Base-by-base conservation (phyloP, 30 jellyfish, hydroid and myxozoan genomes). In the Catostylus mosaicus region DNA sequence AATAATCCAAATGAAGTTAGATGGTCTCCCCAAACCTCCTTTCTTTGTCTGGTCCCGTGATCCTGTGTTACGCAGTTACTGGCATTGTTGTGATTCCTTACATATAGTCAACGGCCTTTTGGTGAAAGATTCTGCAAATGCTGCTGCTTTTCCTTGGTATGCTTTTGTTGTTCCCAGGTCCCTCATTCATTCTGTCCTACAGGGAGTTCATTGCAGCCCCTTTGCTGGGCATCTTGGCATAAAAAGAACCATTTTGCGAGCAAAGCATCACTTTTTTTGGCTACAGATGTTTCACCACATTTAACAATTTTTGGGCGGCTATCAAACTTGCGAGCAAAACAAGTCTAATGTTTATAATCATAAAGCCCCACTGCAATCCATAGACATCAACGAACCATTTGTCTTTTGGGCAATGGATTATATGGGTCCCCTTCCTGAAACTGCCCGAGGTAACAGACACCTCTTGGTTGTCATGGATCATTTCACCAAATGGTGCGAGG, bases 361-460 rank as follows among this genome's bases (percentile, higher is more conserved):
- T 8, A 33, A 69, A 54, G 92, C 86, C 12, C 77, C 92, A 20
- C 18, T 74, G 50, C 43, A 60, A 67, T 63, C 78, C 10, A 31
- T 34, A 7, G n/a, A n/a, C n/a, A 61, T 60, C 43, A 74, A 35
- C 23, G 92, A 74, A 29, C 83, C 78, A 14, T 74, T 74, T 30
- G 77, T 82, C n/a, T 52, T 60, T 31, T 38, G 85, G 78, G 87
- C 92, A 19, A 46, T 82, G 60, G 92, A 82, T 56, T 77, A 70
- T 61, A 67, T 56, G 67, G 92, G 86, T 12, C 92, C 92, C 57
- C 33, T 82, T 31, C 87, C 92, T 4, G 70, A 40, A 38, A 35
- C 92, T 11, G 78, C 52, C 46, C 67, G 80, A 30, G 92, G 92
- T 19, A 82, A 82, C 73, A 82, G 51, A 38, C 71, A 82, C 64